Conservation (phyloP, 92 coral and sea anemone genomes). For the Blastomussa wellsi region DNA sequence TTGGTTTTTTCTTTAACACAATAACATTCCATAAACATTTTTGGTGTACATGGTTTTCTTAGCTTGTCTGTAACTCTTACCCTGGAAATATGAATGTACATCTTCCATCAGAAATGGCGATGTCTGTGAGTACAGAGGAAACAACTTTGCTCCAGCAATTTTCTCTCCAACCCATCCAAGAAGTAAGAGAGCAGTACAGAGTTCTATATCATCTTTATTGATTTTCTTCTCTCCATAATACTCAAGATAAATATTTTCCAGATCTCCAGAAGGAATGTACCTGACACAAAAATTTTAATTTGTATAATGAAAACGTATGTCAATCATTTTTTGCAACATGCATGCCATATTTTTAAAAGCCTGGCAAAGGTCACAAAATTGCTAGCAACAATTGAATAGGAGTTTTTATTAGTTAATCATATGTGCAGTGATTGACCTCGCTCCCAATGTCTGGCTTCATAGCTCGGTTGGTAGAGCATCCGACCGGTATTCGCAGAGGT, state of each 20-base stretch:
- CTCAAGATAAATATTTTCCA: conserved; percentile 83
- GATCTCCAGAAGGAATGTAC: conserved; percentile 85
- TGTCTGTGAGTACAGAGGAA: conserved; percentile 71
- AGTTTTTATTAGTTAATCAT: too few relatives aligned
- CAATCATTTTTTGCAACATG: too few relatives aligned
- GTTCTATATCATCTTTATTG: conserved; percentile 62
- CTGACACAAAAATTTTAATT: conserved; percentile 19
- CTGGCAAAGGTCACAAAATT: too few relatives aligned
- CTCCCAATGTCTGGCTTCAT: too few relatives aligned
- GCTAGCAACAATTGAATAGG: too few relatives aligned
- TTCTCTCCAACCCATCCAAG: conserved; percentile 94
- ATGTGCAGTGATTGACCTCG: too few relatives aligned
- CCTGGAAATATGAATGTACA: conserved; percentile 89
- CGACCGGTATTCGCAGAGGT: too few relatives aligned
- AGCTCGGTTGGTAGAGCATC: too few relatives aligned
- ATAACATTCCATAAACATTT: too few relatives aligned
- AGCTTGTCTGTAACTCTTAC: conserved; percentile 27
- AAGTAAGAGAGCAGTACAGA: conserved; percentile 69
- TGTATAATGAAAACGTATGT: background rate
- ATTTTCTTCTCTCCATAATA: conserved; percentile 83
- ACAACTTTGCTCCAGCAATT: conserved; percentile 78
- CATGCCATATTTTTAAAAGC: too few relatives aligned
- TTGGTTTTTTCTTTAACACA: too few relatives aligned
- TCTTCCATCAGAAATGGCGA: conserved; percentile 95
- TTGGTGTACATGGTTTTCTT: background rate